Evolutionary conservation across 2,888 invertebrate species (phyloP).

Genomic region (Polietes domitor): DNA sequence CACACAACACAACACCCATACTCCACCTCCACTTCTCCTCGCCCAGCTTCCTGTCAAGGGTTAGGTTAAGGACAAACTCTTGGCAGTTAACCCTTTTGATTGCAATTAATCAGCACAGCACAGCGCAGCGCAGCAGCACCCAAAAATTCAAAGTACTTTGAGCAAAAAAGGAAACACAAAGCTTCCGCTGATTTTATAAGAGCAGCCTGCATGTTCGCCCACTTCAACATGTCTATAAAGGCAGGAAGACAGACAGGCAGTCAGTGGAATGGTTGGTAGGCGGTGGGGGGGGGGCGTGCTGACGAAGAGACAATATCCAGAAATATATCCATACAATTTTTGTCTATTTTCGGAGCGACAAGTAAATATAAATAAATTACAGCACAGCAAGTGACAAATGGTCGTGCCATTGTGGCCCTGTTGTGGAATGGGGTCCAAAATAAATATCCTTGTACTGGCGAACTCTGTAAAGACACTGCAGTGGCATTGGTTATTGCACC

Average conservation of each 20-base stretch:
- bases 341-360: slow-evolving; percentile 63
- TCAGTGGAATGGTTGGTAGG: neutral
- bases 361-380: slow-evolving; percentile 69
- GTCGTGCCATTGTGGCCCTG: neutral
- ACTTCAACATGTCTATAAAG: neutral
- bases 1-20: neutral
- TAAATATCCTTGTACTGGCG: slow-evolving; percentile 18
- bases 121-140: slow-evolving; percentile 45
- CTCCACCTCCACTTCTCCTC: neutral
- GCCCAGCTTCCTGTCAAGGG: neutral
- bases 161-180: slow-evolving; percentile 49
- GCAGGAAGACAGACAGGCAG: neutral
- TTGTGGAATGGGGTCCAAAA: neutral
- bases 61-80: slow-evolving; percentile 37
- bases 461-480: neutral
- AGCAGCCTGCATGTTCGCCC: neutral
- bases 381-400: slow-evolving; percentile 29
- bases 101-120: slow-evolving; percentile 68
- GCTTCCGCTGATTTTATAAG: slow-evolving; percentile 52
- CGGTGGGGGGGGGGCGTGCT: neutral
- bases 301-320: neutral
- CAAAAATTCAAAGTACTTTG: slow-evolving; percentile 56
- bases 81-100: slow-evolving; percentile 42
- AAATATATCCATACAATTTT: slow-evolving; percentile 40
- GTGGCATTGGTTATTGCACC: slow-evolving; percentile 10